Base-by-base conservation (phyloP, 2,888 invertebrate genomes). In the Oxyteleia sp. region DNA sequence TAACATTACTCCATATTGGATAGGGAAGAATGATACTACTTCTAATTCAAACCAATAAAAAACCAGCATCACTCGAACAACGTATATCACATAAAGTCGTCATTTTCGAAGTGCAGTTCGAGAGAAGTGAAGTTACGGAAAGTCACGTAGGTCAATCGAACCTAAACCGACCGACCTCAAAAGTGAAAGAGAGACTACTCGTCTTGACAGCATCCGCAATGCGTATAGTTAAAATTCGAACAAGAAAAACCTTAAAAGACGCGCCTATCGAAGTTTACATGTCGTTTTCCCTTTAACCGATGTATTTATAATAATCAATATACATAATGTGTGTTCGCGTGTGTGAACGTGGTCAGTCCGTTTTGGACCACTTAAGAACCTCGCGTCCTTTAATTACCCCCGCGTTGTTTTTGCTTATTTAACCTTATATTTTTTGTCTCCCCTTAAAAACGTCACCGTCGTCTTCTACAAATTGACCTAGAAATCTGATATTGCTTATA, bases 401-500 rank as follows among this genome's bases (percentile, higher is more conserved):
- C 18, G 23, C 45, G 23, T 43, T 61, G 18, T 41, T 23, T 38
- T 5, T 4, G 5, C 10, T 57, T 10, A 47, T 13, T 2, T 15
- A 61, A 16, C 2, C 13, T 47, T 53, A 13, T 41, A 15, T 5
- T 61, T 41, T 15, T 45, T 47, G 16, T 15, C 68, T 47, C 7
- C 75, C 71, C 72, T 87, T 88, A 90, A 90, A 89, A 84, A 78
- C 75, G 84, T 89, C 88, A 89, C 87, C 88, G 87, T 90, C 64
- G 90, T 90, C 86, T 80, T 88, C 88, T 92, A 92, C 87, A 91
- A 92, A 92, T 92, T 92, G 91, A 92, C 92, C 92, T 92, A 92
- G 89, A 92, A 92, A 92, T 93, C 92, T 92, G 92, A 93, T 93
- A 93, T 93, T 93, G 92, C 92, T 93, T 93, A 89, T 92, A 91